These are phyloP conservation scores for Dascillus cervinus DNA, from an alignment of 2,888 invertebrate genomes.

Conservation along the genomic window DNA sequence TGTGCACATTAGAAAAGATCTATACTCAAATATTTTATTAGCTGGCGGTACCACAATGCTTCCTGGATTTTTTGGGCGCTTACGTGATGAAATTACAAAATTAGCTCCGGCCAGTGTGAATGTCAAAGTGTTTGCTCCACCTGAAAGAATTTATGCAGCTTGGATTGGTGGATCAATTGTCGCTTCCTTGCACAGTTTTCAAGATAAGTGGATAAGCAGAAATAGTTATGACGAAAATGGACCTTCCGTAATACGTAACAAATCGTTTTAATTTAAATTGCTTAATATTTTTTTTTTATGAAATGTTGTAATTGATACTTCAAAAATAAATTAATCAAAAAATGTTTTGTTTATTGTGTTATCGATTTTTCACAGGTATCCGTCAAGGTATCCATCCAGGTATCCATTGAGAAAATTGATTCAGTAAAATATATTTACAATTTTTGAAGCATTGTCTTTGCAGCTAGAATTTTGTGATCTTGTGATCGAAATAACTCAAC, in stretches of 20 bases:
- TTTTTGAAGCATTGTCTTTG: too few relatives aligned
- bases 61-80: slow-evolving; percentile 68
- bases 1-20: slow-evolving; percentile 60
- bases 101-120: slow-evolving; percentile 88
- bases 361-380: too few relatives aligned
- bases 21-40: slow-evolving; percentile 61
- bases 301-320: too few relatives aligned
- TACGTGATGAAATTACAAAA: slow-evolving; percentile 85
- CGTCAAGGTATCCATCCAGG: too few relatives aligned
- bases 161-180: slow-evolving; percentile 87
- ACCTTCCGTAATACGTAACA: slow-evolving; percentile 64
- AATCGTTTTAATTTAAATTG: too few relatives aligned
- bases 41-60: slow-evolving; percentile 48
- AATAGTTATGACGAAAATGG: slow-evolving; percentile 86
- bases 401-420: too few relatives aligned
- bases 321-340: too few relatives aligned
- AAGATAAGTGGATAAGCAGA: slow-evolving; percentile 89
- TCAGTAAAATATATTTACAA: too few relatives aligned
- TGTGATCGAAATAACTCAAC: too few relatives aligned
- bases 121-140: slow-evolving; percentile 90
- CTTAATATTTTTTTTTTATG: too few relatives aligned
- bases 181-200: slow-evolving; percentile 82
- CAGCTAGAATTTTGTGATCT: too few relatives aligned
- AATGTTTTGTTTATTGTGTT: too few relatives aligned
- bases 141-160: slow-evolving; percentile 84